Evolutionary conservation across 2,113 vertebrate species (phyloP), one percentile per base, ranked within the genome.

Genomic region (Ranitomeya variabilis): DNA sequence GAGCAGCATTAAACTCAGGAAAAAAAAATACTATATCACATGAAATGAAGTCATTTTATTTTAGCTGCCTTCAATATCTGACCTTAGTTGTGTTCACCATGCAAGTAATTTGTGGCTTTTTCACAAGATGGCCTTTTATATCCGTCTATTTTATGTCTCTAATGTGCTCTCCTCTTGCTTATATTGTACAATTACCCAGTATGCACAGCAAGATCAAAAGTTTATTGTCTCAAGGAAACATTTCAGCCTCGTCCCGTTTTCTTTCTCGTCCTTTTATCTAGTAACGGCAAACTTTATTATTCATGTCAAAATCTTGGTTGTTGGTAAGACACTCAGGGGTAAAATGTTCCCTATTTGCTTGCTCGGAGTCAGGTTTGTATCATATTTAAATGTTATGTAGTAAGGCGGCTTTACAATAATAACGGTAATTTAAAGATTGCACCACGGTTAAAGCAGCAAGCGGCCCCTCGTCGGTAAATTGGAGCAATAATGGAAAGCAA

Each of bases 281-380:
- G 57, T 26, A 8, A 77, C 89, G 86, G 85, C 71, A 80, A 83
- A 4, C 55, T 66, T 90, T 79, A 78, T 59, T 77, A 80, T 83
- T 0, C 81, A 71, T 66, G 37, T 88, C 67, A 60, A 87, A 16
- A 7, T 18, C 15, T 51, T 21, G 21, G 67, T 55, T 88, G 67
- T 66, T 87, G 87, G 19, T 11, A 0, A 23, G n/a, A 60, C 67
- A 90, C 90, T 90, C 80, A 0, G 74, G 89, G 87, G 16, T 87
- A 78, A 87, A 76, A 86, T 90, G 90, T 90, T 86, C 21, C 86
- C 74, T 80, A 89, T 91, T 91, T 85, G 60, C 73, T 84, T 67
- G 80, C 67, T 89, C 51, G 16, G 14, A 77, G 57, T 71, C 59
- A 84, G 87, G 57, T 67, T 9, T 77, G 19, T n/a, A 77, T 84